Percentiles rank a stretch among this genome's conserved stretches.
Evolutionary conservation across 2,113 vertebrate species (phyloP).

Genomic region (Prolemur simus): DNA sequence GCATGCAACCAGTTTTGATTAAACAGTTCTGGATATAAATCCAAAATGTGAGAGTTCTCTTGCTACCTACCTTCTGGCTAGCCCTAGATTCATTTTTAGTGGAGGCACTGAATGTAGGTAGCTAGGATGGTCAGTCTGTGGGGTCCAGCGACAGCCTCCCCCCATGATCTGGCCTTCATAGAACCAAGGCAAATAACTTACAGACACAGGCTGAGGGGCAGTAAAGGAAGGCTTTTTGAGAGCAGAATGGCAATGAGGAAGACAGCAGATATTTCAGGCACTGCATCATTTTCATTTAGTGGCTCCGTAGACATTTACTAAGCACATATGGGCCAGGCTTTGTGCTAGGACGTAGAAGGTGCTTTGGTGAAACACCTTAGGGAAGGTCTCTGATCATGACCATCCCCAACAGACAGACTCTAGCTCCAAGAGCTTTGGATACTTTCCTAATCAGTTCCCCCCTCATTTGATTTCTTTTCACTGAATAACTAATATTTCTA

Average conservation of each 20-base stretch:
- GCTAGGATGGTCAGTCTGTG: neutral
- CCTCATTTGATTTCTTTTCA: neutral
- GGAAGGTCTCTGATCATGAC: neutral
- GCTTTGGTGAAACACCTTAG: neutral
- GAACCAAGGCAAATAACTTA: neutral
- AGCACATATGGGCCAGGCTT: neutral
- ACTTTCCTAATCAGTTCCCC: neutral
- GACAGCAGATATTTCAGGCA: neutral
- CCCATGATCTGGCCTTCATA: neutral
- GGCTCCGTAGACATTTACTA: neutral
- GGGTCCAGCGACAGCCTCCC: neutral
- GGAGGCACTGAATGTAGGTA: neutral
- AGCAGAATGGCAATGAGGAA: neutral
- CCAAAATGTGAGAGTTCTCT: neutral
- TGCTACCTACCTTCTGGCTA: neutral
- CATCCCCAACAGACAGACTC: neutral
- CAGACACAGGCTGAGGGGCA: neutral
- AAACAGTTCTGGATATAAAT: neutral
- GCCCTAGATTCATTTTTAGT: neutral
- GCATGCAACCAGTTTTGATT: neutral
- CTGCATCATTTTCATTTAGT: accelerated
- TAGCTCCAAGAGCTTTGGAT: neutral
- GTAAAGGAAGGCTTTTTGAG: neutral
- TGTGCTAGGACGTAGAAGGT: neutral
- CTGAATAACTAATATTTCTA: neutral